These are phyloP conservation scores for Anguilla pacifica DNA, from an alignment of 2,797 vertebrate species.

Conservation along the genomic window DNA sequence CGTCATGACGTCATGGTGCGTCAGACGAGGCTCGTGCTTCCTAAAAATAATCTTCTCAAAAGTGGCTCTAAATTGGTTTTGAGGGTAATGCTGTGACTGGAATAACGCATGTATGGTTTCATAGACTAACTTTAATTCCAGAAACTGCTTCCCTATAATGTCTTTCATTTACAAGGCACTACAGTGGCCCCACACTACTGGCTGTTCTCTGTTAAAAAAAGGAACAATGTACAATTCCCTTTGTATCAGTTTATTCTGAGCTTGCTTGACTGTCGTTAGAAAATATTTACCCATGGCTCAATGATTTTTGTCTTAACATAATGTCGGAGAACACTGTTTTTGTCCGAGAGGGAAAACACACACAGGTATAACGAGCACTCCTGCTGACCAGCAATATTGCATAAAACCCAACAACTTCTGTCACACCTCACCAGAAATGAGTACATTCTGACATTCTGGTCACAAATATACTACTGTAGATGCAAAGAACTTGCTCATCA, in stretches of 20 bases:
- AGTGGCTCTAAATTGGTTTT: neutral
- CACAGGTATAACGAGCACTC: neutral
- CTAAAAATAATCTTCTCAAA: neutral
- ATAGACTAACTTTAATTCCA: constrained; percentile 12
- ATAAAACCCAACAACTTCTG: neutral
- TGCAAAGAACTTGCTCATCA: neutral
- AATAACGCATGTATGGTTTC: neutral
- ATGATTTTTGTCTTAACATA: neutral
- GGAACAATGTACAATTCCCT: neutral
- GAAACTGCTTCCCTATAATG: neutral
- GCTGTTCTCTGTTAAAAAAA: neutral
- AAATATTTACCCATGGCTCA: neutral
- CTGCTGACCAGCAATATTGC: neutral
- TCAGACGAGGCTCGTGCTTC: neutral
- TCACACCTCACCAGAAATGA: neutral
- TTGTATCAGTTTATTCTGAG: neutral
- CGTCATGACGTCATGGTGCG: neutral
- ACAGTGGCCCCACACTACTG: neutral
- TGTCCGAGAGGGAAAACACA: neutral
- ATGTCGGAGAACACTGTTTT: neutral
- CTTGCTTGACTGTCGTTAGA: neutral
- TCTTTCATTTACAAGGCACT: neutral
- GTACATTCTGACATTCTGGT: neutral
- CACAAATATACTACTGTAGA: neutral
- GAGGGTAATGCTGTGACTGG: neutral